These are phyloP conservation scores for Pammene fasciana DNA, from an alignment of 2,888 invertebrate species.

Conservation along the genomic window DNA sequence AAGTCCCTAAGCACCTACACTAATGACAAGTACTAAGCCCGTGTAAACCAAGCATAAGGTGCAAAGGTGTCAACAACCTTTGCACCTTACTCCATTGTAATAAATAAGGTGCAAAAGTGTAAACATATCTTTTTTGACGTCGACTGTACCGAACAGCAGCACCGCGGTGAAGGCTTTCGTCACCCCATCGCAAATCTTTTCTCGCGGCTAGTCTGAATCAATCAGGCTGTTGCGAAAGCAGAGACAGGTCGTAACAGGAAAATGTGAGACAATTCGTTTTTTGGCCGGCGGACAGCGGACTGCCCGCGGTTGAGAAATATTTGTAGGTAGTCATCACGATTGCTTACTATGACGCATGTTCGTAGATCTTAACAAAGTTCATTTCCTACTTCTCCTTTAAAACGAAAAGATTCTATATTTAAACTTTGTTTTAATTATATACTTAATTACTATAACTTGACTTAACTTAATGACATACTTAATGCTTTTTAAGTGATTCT, in stretches of 20 bases:
- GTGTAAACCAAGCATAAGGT: too few relatives aligned
- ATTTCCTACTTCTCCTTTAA: not conserved
- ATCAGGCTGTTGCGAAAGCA: conserved; percentile 69
- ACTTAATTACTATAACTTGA: too few relatives aligned
- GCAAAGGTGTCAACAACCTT: too few relatives aligned
- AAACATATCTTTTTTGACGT: too few relatives aligned
- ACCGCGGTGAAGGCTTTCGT: conserved; percentile 9
- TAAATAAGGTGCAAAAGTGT: too few relatives aligned
- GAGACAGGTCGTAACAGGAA: conserved; percentile 64
- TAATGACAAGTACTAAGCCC: too few relatives aligned
- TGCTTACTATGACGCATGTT: conserved; percentile 48
- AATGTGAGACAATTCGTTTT: conserved; percentile 56
- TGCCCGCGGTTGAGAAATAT: conserved; percentile 54
- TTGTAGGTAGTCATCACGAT: not conserved
- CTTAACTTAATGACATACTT: too few relatives aligned
- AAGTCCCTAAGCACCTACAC: too few relatives aligned
- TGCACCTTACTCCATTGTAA: too few relatives aligned
- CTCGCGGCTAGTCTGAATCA: conserved; percentile 59
- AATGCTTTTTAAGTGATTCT: too few relatives aligned
- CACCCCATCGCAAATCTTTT: conserved; percentile 35
- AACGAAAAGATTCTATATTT: too few relatives aligned
- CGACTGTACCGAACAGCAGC: not conserved
- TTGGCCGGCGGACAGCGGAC: conserved; percentile 48
- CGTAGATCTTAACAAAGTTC: not conserved
- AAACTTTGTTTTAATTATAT: too few relatives aligned